Evolutionary conservation across 2,888 invertebrate genomes (phyloP).

Genomic region (Dasypogon diadema): DNA sequence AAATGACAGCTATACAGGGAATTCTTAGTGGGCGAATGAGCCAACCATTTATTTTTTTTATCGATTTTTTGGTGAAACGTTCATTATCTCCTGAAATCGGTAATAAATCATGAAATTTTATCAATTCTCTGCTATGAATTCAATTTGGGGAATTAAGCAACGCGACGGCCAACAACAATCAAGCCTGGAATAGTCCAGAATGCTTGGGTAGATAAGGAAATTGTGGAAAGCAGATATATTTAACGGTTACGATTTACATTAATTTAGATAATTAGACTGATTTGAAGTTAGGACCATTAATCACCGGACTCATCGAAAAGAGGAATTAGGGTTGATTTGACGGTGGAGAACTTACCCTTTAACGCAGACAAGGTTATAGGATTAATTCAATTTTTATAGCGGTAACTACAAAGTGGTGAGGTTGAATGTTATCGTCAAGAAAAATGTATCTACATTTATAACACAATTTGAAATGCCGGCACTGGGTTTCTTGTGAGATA

Average conservation of each 20-base stretch:
- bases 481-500: no score
- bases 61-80: not conserved
- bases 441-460: no score
- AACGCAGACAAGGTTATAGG: no score
- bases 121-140: conserved; percentile 2
- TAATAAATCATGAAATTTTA: conserved; percentile 22
- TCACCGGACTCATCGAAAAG: no score
- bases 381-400: no score
- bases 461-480: no score
- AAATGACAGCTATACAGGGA: not conserved
- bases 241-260: no score
- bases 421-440: no score
- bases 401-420: no score
- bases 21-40: not conserved
- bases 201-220: not conserved
- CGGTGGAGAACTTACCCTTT: no score
- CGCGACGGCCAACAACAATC: not conserved
- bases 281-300: not conserved
- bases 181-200: not conserved
- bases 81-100: conserved; percentile 26
- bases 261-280: not conserved
- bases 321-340: no score
- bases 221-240: not conserved
- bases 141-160: not conserved
- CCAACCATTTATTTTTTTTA: not conserved